Percentiles rank a stretch among this genome's conserved stretches.
Conservation (phyloP, 1,140 invertebrate species). For the Eriosoma lanigerum region DNA sequence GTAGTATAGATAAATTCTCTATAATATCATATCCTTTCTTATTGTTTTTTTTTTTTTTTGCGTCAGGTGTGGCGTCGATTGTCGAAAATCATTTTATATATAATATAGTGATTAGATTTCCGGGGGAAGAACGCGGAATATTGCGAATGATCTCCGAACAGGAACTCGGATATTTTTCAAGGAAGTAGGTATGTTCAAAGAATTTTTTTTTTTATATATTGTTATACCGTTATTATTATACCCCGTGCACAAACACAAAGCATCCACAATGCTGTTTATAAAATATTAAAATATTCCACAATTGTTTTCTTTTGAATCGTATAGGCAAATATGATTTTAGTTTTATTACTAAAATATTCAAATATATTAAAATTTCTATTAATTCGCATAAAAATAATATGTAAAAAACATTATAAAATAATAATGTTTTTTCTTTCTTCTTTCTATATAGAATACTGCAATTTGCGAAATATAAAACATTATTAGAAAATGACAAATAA, state of each 20-base stretch:
- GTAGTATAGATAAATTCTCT: neutral
- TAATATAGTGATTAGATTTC: neutral
- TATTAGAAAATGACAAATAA: no score
- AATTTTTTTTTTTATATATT: neutral
- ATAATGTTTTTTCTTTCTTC: no score
- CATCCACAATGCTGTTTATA: no score
- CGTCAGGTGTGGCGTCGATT: neutral
- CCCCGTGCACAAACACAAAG: neutral
- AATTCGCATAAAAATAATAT: no score
- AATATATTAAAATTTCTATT: no score
- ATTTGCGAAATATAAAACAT: no score
- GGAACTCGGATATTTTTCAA: constrained; percentile 18
- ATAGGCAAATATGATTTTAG: no score
- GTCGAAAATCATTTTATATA: neutral
- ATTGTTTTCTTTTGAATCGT: no score
- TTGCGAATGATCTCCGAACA: constrained; percentile 9
- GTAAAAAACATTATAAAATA: no score
- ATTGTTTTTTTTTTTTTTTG: neutral
- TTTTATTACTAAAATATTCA: no score
- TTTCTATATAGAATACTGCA: no score
- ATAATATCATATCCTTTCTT: neutral
- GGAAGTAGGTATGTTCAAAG: neutral
- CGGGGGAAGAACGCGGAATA: constrained; percentile 26
- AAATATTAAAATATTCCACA: no score
- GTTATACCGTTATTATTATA: neutral